A percentile compares a stretch with the other conserved stretches of the same genome.
Evolutionary conservation across 2,888 invertebrate genomes (phyloP).

Genomic region (Pachymerium ferrugineum): DNA sequence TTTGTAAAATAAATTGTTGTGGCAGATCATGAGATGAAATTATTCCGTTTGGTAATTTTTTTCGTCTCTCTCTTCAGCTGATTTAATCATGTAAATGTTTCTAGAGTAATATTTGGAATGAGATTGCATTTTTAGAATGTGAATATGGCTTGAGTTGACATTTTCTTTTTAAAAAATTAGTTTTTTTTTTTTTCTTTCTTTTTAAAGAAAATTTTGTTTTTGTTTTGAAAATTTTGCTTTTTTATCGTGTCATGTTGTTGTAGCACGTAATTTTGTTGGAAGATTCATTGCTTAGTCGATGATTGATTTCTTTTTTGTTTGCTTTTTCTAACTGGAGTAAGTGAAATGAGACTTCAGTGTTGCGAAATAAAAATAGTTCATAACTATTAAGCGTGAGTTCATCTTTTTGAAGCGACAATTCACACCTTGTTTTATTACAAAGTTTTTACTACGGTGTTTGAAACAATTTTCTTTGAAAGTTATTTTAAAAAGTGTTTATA

Average conservation of each 20-base stretch:
- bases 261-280: not conserved
- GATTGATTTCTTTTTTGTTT: not conserved
- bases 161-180: too few species aligned
- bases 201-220: too few species aligned
- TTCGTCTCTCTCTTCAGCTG: not conserved
- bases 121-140: not conserved
- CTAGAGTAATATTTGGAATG: not conserved
- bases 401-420: too few species aligned
- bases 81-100: not conserved
- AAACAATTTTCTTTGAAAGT: too few species aligned
- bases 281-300: not conserved
- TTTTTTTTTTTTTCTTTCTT: not conserved
- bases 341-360: slow-evolving; percentile 1
- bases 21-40: not conserved
- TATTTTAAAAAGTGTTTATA: too few species aligned
- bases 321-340: not conserved
- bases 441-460: too few species aligned
- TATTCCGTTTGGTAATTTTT: not conserved
- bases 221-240: not conserved
- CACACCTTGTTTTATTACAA: too few species aligned
- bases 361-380: too few species aligned
- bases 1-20: too few species aligned
- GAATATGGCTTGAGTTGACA: not conserved
- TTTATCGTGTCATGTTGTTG: not conserved
- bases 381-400: too few species aligned